A percentile compares a stretch with the other conserved stretches of the same genome.
phyloP scores from a whole-genome alignment of 2,888 invertebrate genomes.

The Rhamnusium bicolor region DNA sequence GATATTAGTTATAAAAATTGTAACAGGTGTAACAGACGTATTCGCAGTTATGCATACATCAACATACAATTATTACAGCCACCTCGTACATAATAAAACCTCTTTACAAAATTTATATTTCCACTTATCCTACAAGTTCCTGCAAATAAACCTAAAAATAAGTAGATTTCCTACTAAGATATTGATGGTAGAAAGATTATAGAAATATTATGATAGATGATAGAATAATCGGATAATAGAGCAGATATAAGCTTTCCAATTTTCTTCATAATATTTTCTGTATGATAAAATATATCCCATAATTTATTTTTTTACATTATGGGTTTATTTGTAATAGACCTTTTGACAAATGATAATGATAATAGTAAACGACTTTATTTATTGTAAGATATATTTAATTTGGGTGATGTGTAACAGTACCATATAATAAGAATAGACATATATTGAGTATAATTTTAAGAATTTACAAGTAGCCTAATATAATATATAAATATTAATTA shows the following conservation, averaged over 20 bases:
- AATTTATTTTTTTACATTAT: not conserved
- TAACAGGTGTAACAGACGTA: too few relatives aligned
- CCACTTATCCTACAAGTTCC: not conserved
- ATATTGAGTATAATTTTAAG: too few relatives aligned
- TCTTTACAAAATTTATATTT: not conserved
- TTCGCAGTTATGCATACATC: not conserved
- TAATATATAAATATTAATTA: too few relatives aligned
- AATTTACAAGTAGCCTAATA: too few relatives aligned
- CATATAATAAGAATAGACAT: too few relatives aligned
- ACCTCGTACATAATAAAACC: not conserved
- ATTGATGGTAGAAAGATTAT: constrained; percentile 19
- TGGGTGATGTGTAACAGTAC: too few relatives aligned
- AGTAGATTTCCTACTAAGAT: not conserved
- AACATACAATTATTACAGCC: not conserved
- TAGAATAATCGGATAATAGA: constrained; percentile 13
- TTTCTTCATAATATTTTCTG: constrained; percentile 7
- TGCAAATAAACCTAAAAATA: not conserved
- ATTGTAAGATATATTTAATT: too few relatives aligned
- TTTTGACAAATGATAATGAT: too few relatives aligned
- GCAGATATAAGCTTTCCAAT: constrained; percentile 15
- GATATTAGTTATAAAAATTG: too few relatives aligned
- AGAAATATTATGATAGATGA: constrained; percentile 31
- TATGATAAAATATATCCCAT: not conserved
- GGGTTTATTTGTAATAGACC: too few relatives aligned
- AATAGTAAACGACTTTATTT: too few relatives aligned